Percentiles rank a stretch among this genome's conserved stretches.
Conservation (phyloP, 2,888 invertebrate genomes). For the Cyclophora albipunctata region DNA sequence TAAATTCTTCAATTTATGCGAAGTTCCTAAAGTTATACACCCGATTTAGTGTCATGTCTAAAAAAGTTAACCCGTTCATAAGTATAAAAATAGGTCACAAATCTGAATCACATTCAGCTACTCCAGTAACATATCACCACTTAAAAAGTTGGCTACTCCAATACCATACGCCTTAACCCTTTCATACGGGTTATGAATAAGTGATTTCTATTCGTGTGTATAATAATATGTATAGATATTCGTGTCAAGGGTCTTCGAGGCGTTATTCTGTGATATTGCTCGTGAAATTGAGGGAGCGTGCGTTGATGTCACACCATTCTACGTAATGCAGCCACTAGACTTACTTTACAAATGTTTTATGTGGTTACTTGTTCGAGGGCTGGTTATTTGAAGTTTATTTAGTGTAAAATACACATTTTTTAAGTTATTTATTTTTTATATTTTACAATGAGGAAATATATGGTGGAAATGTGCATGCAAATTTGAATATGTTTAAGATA, state of each 20-base stretch:
- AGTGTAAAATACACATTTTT: no score
- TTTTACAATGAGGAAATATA: no score
- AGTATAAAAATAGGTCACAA: no score
- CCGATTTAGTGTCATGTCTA: no score
- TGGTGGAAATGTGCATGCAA: no score
- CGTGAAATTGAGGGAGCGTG: slow-evolving; percentile 40
- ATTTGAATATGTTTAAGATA: no score
- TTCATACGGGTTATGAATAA: slow-evolving; percentile 16
- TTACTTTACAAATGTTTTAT: slow-evolving; percentile 7
- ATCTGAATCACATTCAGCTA: no score
- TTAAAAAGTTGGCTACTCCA: neutral
- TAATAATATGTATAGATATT: slow-evolving; percentile 13
- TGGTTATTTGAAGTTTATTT: neutral
- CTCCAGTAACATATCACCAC: neutral
- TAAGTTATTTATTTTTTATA: no score
- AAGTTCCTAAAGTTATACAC: no score
- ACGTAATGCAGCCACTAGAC: slow-evolving; percentile 18
- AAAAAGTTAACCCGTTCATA: no score
- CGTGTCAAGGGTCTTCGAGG: slow-evolving; percentile 21
- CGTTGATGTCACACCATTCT: slow-evolving; percentile 24
- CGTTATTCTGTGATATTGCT: slow-evolving; percentile 48
- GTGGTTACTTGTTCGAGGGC: neutral
- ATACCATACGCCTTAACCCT: slow-evolving; percentile 1
- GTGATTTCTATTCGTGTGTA: slow-evolving; percentile 15
- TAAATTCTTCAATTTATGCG: no score